Evolutionary conservation across 2,797 vertebrate species (phyloP).

Genomic region (Epinephelus awoara): DNA sequence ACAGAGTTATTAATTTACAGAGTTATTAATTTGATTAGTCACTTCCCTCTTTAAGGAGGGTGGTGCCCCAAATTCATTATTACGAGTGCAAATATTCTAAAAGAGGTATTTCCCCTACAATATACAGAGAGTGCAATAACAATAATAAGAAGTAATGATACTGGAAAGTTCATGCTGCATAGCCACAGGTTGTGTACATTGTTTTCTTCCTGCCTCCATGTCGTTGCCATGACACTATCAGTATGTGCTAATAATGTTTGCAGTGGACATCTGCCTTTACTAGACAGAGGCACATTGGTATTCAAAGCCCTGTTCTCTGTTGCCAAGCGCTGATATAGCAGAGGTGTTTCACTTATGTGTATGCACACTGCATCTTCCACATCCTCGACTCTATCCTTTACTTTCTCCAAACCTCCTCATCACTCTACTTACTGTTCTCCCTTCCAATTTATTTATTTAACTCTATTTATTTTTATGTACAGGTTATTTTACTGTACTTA

Average conservation of each 20-base stretch:
- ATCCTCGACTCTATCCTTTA: neutral
- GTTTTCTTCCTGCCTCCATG: slow-evolving; percentile 15
- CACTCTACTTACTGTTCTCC: neutral
- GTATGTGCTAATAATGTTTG: slow-evolving; percentile 7
- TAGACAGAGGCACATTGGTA: neutral
- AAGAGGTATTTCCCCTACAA: too few species aligned
- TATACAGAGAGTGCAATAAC: neutral
- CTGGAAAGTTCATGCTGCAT: slow-evolving; percentile 17
- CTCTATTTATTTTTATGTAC: neutral
- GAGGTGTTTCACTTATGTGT: neutral
- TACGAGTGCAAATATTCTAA: too few species aligned
- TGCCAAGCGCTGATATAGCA: neutral
- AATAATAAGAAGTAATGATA: neutral
- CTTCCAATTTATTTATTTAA: neutral
- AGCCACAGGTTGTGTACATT: slow-evolving; percentile 19
- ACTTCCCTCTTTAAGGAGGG: too few species aligned
- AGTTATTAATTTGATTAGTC: too few species aligned
- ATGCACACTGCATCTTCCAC: neutral
- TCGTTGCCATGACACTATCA: slow-evolving; percentile 35
- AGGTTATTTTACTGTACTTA: neutral
- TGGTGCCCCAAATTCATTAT: too few species aligned
- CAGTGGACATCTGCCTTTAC: neutral
- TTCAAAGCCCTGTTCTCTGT: neutral
- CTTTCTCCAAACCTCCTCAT: neutral
- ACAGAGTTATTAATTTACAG: too few species aligned